Evolutionary conservation across 2,797 vertebrate genomes (phyloP), one percentile per base, ranked within the genome.

Genomic region (Chrosomus eos): DNA sequence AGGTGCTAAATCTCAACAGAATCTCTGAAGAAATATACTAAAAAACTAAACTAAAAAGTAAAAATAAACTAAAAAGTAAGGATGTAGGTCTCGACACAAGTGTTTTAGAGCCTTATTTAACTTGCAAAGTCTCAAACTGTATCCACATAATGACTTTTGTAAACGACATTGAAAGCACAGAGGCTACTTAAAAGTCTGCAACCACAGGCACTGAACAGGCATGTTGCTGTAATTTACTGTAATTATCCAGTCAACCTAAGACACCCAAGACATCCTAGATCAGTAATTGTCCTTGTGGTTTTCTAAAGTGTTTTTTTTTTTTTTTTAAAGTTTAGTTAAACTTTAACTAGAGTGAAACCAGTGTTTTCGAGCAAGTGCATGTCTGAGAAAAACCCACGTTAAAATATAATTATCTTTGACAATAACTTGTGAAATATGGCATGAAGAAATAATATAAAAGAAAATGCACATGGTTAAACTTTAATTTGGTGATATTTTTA

Each of bases 211-310:
- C 51, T 16, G 73, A 75, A 55, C 31, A 75, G 48, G n/a, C 55
- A 77, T 77, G 38, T 62, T 78, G 23, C 38, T 43, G 75, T 60
- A 78, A 62, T 78, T 78, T 62, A 31, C 55, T 43, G 75, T 78
- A 62, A 45, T 78, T 43, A 62, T 62, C 75, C 5, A 78, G 75
- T 78, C 75, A 40, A 43, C 38, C 16, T 78, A 78, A 76, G n/a
- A 62, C 38, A 78, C 55, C 55, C 31, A 13, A 43, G 75, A 60
- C n/a, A 77, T 77, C 16, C 16, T 19, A 60, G 36, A 36, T 78
- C 38, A 43, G 36, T 43, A 28, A 78, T 13, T 74, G 72, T 48
- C 66, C 48, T 31, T 23, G 40, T 28, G 70, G 28, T 36, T 36
- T 67, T 19, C 7, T 43, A 4, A 5, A 72, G n/a, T 10, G n/a